Conservation (phyloP, 2,888 invertebrate species). For the Lepetodrilus schrolli region DNA sequence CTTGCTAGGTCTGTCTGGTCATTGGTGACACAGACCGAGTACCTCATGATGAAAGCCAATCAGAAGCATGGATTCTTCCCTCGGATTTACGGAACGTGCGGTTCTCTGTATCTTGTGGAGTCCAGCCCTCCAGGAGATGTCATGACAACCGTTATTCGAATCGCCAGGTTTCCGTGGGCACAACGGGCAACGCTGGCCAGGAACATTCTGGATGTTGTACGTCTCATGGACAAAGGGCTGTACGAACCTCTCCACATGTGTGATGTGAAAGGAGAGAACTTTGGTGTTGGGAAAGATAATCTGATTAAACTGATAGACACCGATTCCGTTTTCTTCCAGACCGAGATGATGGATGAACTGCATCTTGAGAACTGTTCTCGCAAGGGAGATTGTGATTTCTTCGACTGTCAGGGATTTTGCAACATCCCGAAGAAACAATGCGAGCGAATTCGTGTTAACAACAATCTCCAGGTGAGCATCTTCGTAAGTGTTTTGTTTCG, state of each 20-base stretch:
- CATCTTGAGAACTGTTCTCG: slow-evolving; percentile 76
- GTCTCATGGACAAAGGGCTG: slow-evolving; percentile 79
- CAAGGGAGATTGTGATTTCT: slow-evolving; percentile 82
- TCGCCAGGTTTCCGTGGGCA: slow-evolving; percentile 52
- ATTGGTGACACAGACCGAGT: slow-evolving; percentile 82
- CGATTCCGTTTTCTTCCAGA: slow-evolving; percentile 80
- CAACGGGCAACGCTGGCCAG: slow-evolving; percentile 61
- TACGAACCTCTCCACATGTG: slow-evolving; percentile 82
- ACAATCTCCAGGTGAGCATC: slow-evolving; percentile 80
- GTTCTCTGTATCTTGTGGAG: slow-evolving; percentile 82
- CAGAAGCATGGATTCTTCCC: slow-evolving; percentile 81
- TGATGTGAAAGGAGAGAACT: slow-evolving; percentile 82
- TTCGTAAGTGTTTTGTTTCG: not conserved
- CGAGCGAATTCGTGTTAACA: slow-evolving; percentile 79
- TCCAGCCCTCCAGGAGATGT: slow-evolving; percentile 75
- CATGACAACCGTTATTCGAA: slow-evolving; percentile 48
- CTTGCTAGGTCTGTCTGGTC: slow-evolving; percentile 78
- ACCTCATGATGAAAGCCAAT: slow-evolving; percentile 80
- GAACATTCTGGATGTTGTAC: slow-evolving; percentile 80
- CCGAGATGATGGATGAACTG: slow-evolving; percentile 64
- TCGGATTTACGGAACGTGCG: slow-evolving; percentile 81
- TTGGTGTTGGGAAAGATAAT: slow-evolving; percentile 78
- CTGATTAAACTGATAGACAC: slow-evolving; percentile 79
- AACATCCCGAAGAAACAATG: slow-evolving; percentile 78
- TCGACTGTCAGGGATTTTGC: slow-evolving; percentile 82